Evolutionary conservation across 1,140 invertebrate genomes (phyloP).

Genomic region (Monochamus saltuarius): DNA sequence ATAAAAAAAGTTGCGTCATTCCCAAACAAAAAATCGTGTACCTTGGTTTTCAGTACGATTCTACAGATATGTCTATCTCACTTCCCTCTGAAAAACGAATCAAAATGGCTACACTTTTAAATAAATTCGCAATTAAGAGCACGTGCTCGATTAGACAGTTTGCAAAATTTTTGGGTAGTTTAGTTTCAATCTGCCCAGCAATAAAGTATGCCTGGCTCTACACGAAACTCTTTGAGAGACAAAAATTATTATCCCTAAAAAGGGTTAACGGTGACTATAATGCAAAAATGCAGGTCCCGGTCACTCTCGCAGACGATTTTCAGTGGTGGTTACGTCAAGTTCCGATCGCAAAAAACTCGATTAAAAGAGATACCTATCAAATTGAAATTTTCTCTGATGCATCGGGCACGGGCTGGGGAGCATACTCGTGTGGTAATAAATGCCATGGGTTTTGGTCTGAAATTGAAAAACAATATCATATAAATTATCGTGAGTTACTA

Average conservation of each 20-base stretch:
- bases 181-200: conserved; percentile 25
- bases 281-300: background rate
- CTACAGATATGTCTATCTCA: conserved; percentile 3
- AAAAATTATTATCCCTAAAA: conserved; percentile 22
- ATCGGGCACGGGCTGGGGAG: conserved; percentile 12
- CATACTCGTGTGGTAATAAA: conserved; percentile 10
- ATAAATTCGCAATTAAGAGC: background rate
- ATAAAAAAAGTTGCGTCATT: conserved; percentile 17
- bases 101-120: background rate
- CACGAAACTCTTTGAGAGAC: conserved; percentile 31
- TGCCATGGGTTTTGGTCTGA: conserved; percentile 12
- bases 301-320: conserved; percentile 11
- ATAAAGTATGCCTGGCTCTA: conserved; percentile 28
- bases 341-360: background rate
- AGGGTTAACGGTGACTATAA: conserved; percentile 7
- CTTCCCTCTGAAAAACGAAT: conserved; percentile 13
- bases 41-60: conserved; percentile 23
- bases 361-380: background rate
- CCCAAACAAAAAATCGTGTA: conserved; percentile 7
- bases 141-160: conserved; percentile 18
- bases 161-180: conserved; percentile 21
- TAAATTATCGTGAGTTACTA: conserved; percentile 22
- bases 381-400: conserved; percentile 2
- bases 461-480: conserved; percentile 10
- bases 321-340: conserved; percentile 16